Conservation (phyloP, 2,888 invertebrate genomes). For the Eilema griseolum region DNA sequence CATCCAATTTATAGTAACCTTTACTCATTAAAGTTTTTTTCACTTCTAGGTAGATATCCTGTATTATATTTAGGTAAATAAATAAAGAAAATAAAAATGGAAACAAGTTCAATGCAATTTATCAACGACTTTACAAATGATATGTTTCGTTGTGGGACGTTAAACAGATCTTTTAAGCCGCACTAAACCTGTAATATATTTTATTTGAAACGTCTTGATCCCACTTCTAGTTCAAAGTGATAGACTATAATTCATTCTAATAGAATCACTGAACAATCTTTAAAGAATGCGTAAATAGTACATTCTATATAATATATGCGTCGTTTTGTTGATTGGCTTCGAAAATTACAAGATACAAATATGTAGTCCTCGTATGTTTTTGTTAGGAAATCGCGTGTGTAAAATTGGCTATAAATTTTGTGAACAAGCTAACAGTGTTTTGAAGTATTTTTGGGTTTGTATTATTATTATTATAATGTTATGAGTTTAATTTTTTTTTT, state of each 20-base stretch:
- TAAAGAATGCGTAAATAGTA: constrained; percentile 35
- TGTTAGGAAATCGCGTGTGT: constrained; percentile 13
- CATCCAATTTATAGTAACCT: too few species aligned
- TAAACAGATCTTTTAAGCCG: constrained; percentile 41
- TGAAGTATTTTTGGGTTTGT: constrained; percentile 8
- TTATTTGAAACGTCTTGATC: constrained; percentile 46
- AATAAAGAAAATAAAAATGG: neutral
- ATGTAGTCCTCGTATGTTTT: constrained; percentile 17
- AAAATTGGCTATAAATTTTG: constrained; percentile 8
- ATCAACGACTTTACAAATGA: constrained; percentile 14
- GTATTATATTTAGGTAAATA: neutral
- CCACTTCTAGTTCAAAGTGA: constrained; percentile 41
- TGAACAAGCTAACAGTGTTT: neutral
- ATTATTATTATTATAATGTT: neutral
- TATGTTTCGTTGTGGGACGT: constrained; percentile 27
- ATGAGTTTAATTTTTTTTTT: too few species aligned
- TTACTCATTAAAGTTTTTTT: too few species aligned
- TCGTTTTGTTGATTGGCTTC: constrained; percentile 26
- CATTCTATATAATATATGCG: constrained; percentile 32
- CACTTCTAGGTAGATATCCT: too few species aligned
- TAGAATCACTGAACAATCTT: constrained; percentile 34
- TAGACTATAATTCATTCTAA: constrained; percentile 28
- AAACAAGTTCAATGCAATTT: neutral
- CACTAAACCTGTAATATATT: constrained; percentile 34
- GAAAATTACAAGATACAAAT: constrained; percentile 22